phyloP scores from a whole-genome alignment of 1,140 invertebrate genomes.

The Rhysida immarginata region DNA sequence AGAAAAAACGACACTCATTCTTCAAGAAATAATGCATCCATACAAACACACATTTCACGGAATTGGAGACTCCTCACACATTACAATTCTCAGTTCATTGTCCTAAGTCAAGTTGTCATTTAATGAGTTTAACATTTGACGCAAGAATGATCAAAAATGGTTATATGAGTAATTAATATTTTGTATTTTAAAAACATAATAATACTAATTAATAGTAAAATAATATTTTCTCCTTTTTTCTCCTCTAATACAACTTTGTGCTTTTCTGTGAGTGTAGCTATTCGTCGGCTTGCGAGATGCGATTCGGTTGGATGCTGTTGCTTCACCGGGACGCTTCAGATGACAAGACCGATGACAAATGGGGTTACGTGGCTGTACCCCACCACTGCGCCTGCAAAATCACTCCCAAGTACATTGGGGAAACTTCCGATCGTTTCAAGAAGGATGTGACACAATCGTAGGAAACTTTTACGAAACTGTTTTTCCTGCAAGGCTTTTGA shows the following conservation, averaged over 20 bases:
- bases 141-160: not conserved
- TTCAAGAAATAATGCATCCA: too few relatives aligned
- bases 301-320: conserved; percentile 4
- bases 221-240: not conserved
- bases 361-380: conserved; percentile 8
- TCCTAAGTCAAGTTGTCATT: not conserved
- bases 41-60: too few relatives aligned
- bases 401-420: not conserved
- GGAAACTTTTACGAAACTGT: too few relatives aligned
- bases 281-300: conserved; percentile 7
- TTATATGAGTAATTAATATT: not conserved
- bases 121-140: not conserved
- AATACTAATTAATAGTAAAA: not conserved
- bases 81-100: not conserved
- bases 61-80: too few relatives aligned
- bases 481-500: too few relatives aligned
- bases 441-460: too few relatives aligned
- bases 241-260: not conserved
- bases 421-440: not conserved
- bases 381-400: conserved; percentile 9
- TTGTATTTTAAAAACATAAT: not conserved
- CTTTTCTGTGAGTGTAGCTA: conserved; percentile 1
- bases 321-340: not conserved
- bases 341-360: not conserved
- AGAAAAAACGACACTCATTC: too few relatives aligned